Base-by-base conservation (phyloP, 1,140 invertebrate genomes). In the Gryon sp. region DNA sequence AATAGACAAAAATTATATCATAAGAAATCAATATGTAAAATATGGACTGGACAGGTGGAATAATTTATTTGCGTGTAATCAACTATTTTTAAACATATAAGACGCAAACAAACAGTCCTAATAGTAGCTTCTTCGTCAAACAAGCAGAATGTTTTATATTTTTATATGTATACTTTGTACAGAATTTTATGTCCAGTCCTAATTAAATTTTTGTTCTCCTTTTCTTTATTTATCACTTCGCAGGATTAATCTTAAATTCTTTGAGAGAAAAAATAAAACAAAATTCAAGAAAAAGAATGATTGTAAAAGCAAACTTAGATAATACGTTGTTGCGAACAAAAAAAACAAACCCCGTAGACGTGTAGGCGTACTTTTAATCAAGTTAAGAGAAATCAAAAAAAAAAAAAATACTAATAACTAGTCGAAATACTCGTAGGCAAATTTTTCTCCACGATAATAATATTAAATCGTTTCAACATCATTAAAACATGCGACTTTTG, bases 101-200 rank as follows among this genome's bases (percentile, higher is more conserved):
- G 38, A 59, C 38, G 40, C 11, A 36, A 36, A 18, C 6, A 4
- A 22, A 19, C 3, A 20, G 8, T 59, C 14, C 20, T 26, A 45
- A 26, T 19, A 28, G 15, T 16, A 40, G 9, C 32, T 63, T 32
- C 11, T 36, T 65, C 36, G 15, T 24, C 38, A 9, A 60, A 4
- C 9, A 26, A 34, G 41, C 38, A 65, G 30, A 52, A 65, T 52
- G 18, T 65, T 66, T 66, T 66, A n/a, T 66, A 66, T 66, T 66
- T 66, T 55, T 66, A 45, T 66, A 66, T 38, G 5, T 65, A 34
- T 41, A 63, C 22, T 40, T 63, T 41, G 45, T 48, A 36, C 11
- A 46, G 20, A 24, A 0, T 26, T 48, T 24, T 14, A 15, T 14
- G 46, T 65, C 38, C 38, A 65, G 50, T 65, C 38, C 48, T 24